These are phyloP conservation scores for Neodiprion pinetum DNA, from an alignment of 1,140 invertebrate genomes.

Conservation along the genomic window DNA sequence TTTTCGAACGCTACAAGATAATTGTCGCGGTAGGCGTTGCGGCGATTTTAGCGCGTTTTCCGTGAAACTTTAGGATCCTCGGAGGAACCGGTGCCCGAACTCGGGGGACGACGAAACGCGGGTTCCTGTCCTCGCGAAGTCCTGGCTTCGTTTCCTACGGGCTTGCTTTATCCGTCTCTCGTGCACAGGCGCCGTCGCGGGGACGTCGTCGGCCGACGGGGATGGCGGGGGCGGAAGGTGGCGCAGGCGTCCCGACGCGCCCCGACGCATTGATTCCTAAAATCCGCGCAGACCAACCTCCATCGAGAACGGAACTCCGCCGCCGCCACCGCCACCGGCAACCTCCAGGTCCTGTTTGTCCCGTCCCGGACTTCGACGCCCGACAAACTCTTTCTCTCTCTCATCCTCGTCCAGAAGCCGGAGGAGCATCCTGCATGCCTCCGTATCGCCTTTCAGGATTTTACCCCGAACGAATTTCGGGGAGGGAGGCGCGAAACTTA, in stretches of 20 bases:
- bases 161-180: background rate
- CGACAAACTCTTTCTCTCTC: background rate
- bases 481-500: too few species aligned
- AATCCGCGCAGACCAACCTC: constrained; percentile 1
- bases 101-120: background rate
- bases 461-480: too few species aligned
- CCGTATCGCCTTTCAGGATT: too few species aligned
- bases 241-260: constrained; percentile 3
- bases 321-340: background rate
- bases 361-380: background rate
- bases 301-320: background rate
- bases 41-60: too few species aligned
- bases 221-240: background rate
- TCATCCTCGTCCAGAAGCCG: too few species aligned
- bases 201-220: background rate
- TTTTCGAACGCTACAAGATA: too few species aligned
- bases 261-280: background rate
- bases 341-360: background rate
- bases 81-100: background rate
- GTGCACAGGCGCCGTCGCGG: background rate
- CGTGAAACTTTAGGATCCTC: too few species aligned
- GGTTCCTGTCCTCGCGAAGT: constrained; percentile 1
- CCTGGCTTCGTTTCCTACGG: constrained; percentile 2
- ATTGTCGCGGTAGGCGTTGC: too few species aligned
- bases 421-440: too few species aligned